Base-by-base conservation (phyloP, 2,797 vertebrate genomes). In the Holocentrus rufus region DNA sequence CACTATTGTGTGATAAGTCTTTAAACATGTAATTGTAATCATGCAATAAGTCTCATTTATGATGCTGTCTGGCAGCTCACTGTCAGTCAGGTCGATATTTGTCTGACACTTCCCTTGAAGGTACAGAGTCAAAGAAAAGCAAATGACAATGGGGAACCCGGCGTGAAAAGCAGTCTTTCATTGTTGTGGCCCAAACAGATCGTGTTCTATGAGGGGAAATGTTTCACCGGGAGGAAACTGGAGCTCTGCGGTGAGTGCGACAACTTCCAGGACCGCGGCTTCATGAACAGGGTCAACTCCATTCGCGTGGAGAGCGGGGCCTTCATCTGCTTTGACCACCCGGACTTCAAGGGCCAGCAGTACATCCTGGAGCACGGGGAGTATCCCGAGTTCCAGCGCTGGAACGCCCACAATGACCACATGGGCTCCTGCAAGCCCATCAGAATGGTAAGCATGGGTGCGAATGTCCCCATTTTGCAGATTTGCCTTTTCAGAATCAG, bases 261-360 rank as follows among this genome's bases (percentile, higher is more conserved):
- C 90, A 98, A 95, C 94, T 97, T 99, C 92, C 96, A 97, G 92
- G 96, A 96, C 82, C 90, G 94, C 11, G 96, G 96, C 22, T 97
- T 97, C 85, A 93, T 95, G 94, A 96, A 95, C 90, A 90, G 94
- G 0, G 96, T 97, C 59, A 97, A 96, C 92, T 97, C 97, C 60
- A 91, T 97, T 84, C 93, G 94, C 0, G 96, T 97, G 81, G 95
- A 95, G 89, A 98, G 95, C 0, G 93, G 95, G 0, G 95, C 97
- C 39, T 99, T 95, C 94, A 84, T 97, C 89, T 98, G 97, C 91
- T 99, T 89, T 0, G 93, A 96, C 76, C 96, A 97, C 87, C 95
- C 96, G 0, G 93, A 97, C 89, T 97, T 97, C 90, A 95, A 92
- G 86, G 97, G 96, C 65, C 96, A 96, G 85, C 97, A 98, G 90